Percentiles rank a stretch among this genome's conserved stretches.
phyloP scores from a whole-genome alignment of 1,140 invertebrate species.

The Apis florea region DNA sequence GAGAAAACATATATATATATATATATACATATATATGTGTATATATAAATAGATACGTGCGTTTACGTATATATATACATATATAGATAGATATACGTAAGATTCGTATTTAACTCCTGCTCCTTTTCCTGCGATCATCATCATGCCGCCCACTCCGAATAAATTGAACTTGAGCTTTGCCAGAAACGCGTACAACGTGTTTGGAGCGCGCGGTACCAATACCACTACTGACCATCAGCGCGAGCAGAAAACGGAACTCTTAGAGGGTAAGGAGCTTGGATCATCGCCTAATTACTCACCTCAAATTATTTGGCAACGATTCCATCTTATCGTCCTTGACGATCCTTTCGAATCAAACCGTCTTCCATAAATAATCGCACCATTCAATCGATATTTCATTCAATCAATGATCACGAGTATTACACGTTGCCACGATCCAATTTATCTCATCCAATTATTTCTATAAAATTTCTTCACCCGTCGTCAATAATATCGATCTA shows the following conservation, averaged over 20 bases:
- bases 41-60: background rate
- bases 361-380: background rate
- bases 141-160: conserved; percentile 77
- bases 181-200: conserved; percentile 78
- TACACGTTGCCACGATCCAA: background rate
- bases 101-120: background rate
- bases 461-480: background rate
- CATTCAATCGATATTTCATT: background rate
- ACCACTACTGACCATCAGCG: conserved; percentile 71
- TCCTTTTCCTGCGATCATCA: conserved; percentile 40
- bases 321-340: conserved; percentile 5
- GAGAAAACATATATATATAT: background rate
- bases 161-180: conserved; percentile 77
- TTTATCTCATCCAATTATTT: background rate
- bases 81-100: background rate
- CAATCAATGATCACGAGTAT: background rate
- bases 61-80: background rate
- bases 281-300: background rate
- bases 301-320: conserved; percentile 7
- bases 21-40: background rate
- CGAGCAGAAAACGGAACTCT: conserved; percentile 78
- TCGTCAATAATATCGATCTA: background rate
- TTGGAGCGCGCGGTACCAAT: conserved; percentile 67
- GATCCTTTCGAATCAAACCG: background rate
- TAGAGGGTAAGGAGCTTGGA: conserved; percentile 75